Evolutionary conservation across 2,888 invertebrate species (phyloP).

Genomic region (Syrista parreyssii): DNA sequence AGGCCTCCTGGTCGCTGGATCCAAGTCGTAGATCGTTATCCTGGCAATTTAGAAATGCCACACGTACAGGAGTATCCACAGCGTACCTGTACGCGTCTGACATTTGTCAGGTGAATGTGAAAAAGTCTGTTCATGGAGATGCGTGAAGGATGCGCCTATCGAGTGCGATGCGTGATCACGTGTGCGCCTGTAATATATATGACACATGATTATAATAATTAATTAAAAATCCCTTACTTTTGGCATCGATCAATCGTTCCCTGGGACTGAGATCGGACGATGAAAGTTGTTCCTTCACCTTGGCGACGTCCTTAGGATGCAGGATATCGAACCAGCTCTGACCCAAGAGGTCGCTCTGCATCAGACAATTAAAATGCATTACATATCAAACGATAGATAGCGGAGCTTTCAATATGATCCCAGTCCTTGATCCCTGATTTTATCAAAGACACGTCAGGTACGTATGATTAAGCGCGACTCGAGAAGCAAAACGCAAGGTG

Average conservation of each 20-base stretch:
- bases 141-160: neutral
- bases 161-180: neutral
- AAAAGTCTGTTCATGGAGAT: neutral
- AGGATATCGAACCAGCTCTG: slow-evolving; percentile 95
- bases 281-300: slow-evolving; percentile 94
- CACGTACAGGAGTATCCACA: neutral
- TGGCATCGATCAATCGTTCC: slow-evolving; percentile 91
- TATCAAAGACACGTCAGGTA: neutral
- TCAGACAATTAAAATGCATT: no score
- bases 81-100: neutral
- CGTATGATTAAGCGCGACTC: no score
- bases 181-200: neutral
- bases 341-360: slow-evolving; percentile 85
- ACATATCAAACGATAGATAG: no score
- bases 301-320: slow-evolving; percentile 94
- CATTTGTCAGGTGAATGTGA: slow-evolving; percentile 10
- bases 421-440: neutral
- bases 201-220: neutral
- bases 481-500: no score
- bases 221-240: slow-evolving; percentile 74
- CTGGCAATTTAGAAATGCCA: slow-evolving; percentile 1
- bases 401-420: no score
- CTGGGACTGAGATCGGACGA: slow-evolving; percentile 89
- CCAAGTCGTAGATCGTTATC: neutral
- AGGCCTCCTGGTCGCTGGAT: no score